Base-by-base conservation (phyloP, 2,888 invertebrate genomes). In the Galerucella calmariensis region DNA sequence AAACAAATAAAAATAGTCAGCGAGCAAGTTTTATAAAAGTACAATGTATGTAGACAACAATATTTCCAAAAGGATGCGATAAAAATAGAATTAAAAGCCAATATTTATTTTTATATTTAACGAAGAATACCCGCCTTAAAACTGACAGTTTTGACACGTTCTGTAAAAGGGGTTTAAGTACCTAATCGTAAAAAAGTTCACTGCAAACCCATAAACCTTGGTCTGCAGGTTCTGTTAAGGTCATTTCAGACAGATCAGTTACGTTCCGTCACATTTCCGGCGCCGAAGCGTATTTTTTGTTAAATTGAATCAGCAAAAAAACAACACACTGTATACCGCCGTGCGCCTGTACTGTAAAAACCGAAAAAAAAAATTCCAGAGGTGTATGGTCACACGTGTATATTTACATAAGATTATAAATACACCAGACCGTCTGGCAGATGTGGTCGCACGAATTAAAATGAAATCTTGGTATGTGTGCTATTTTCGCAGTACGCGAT, bases 371-470 rank as follows among this genome's bases (percentile, higher is more conserved):
- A 70, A 75, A 75, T 67, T 67, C 73, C 67, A 68, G 74, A 69
- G 73, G 75, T 72, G 56, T 75, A 75, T 67, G 74, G 77, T 74
- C 77, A 78, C 81, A 76, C 67, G 75, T 78, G 73, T 77, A 78
- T 81, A 82, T 82, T 83, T 83, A 80, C 79, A 81, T 82, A 62
- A 76, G 77, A 78, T 75, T 83, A 83, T 82, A 83, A 83, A 83
- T 83, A 83, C 79, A 81, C 79, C 83, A 82, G 82, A 82, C 81
- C 78, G 63, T 20, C 63, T 46, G 46, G 82, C 82, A 82, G 81
- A 82, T 82, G 82, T 81, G 78, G 79, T 79, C 81, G 66, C 81
- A 79, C 80, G 65, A 82, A 81, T 72, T 12, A 51, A 51, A 51
- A n/a, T n/a, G 14, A 51, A 51, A 51, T 74, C 68, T 75, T 74